phyloP scores from a whole-genome alignment of 2,888 invertebrate genomes.

The Brenthis ino region DNA sequence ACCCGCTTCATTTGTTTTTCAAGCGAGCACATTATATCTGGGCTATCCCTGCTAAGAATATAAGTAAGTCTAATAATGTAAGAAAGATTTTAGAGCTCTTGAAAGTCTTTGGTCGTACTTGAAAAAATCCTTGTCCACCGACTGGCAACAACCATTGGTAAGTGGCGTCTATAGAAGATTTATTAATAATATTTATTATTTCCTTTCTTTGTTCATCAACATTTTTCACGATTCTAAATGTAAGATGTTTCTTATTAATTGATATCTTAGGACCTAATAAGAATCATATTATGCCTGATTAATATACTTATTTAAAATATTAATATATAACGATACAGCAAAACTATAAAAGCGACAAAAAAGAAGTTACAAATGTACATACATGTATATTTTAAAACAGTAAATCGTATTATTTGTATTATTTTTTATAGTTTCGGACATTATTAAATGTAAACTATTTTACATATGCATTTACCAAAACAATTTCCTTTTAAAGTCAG shows the following conservation, averaged over 20 bases:
- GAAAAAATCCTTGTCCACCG: slow-evolving; percentile 68
- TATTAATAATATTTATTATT: slow-evolving; percentile 61
- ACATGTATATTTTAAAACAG: no score
- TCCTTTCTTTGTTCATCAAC: slow-evolving; percentile 61
- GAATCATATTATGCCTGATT: neutral
- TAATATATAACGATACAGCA: no score
- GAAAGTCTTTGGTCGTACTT: slow-evolving; percentile 50
- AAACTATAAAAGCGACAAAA: no score
- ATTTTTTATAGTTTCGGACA: no score
- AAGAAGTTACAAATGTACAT: no score
- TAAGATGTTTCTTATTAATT: slow-evolving; percentile 57
- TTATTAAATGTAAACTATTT: neutral
- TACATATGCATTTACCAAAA: slow-evolving; percentile 54
- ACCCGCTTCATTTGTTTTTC: no score
- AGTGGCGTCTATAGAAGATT: slow-evolving; percentile 66
- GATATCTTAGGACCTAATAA: slow-evolving; percentile 63
- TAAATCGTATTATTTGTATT: no score
- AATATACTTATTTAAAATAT: no score
- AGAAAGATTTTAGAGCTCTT: neutral
- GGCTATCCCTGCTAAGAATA: neutral
- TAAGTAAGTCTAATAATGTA: neutral
- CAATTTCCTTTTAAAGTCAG: slow-evolving; percentile 68
- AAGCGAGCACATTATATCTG: no score
- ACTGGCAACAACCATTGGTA: slow-evolving; percentile 73
- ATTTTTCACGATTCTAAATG: slow-evolving; percentile 65